Evolutionary conservation across 1,140 invertebrate genomes (phyloP), one percentile per base, ranked within the genome.

Genomic region (Monomorium pharaonis): DNA sequence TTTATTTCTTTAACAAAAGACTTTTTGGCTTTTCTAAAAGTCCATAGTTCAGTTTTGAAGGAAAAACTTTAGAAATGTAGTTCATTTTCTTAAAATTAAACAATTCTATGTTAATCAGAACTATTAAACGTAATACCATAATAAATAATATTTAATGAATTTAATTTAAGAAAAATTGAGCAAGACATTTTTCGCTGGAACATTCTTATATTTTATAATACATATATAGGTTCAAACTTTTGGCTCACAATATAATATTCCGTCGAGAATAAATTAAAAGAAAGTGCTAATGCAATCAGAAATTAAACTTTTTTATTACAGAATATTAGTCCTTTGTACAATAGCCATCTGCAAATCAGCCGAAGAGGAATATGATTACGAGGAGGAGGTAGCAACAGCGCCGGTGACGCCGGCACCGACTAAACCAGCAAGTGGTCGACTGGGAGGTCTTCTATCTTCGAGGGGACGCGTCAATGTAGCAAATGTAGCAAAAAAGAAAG

Each of bases 331-430:
- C 65, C 76, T 92, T 16, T 92, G 90, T 72, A 60, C 93, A 62
- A 88, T 93, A 83, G 90, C 88, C 14, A 87, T 81, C 21, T 91
- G 87, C 44, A 90, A 78, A 65, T 90, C 91, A 62, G 91, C 90
- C n/a, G 92, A 92, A 12, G 92, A 93, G 30, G 92, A 93, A 21
- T 92, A 94, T 86, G 92, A 92, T 21, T 92, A 93, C 44, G 92
- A 93, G 3, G 92, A 94, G 9, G 92, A 94, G 33, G 54, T 85
- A 27, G 83, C 89, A 12, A 88, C 89, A 12, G 89, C 91, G 7
- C 90, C 92, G 67, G 88, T 91, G 12, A 92, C 92, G 16, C 89
- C 87, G 24, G 89, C 92, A 3, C 90, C 92, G 12, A 67, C 88
- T 2, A 87, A 74, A 10, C 30, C 80, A 37, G 49, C 84, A 37